Conservation (phyloP, 2,888 invertebrate species). For the Drosophila eohydei region DNA sequence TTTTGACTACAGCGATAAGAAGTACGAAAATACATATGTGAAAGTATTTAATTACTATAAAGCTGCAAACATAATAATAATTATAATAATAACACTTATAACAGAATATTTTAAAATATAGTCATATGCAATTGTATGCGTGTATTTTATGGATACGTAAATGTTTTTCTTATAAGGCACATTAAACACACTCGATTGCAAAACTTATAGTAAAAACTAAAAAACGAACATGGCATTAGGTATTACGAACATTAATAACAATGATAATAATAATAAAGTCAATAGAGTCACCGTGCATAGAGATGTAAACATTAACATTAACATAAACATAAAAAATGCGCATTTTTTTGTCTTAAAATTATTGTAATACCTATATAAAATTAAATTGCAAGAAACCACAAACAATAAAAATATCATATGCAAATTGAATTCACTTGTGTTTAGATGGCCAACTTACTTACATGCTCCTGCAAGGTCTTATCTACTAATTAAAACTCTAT, state of each 20-base stretch:
- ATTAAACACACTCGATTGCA: slow-evolving; percentile 28
- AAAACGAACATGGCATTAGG: slow-evolving; percentile 26
- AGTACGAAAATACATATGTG: slow-evolving; percentile 56
- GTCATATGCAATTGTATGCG: slow-evolving; percentile 52
- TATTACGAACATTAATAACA: slow-evolving; percentile 28
- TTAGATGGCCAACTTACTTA: slow-evolving; percentile 8
- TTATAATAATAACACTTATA: slow-evolving; percentile 21
- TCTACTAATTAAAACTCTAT: neutral
- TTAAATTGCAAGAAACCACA: slow-evolving; percentile 68
- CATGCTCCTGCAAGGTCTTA: slow-evolving; percentile 3
- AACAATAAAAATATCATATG: slow-evolving; percentile 76
- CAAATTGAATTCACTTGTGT: slow-evolving; percentile 42
- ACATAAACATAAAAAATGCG: slow-evolving; percentile 27
- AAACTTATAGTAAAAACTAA: slow-evolving; percentile 31
- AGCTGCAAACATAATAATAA: slow-evolving; percentile 31
- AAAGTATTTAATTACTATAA: slow-evolving; percentile 60
- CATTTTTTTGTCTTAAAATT: slow-evolving; percentile 67
- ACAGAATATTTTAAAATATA: slow-evolving; percentile 33
- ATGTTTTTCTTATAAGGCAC: slow-evolving; percentile 68
- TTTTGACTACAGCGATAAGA: slow-evolving; percentile 50
- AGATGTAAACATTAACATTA: slow-evolving; percentile 22
- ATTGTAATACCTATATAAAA: slow-evolving; percentile 60
- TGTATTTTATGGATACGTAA: slow-evolving; percentile 50
- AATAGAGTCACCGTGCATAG: slow-evolving; percentile 34
- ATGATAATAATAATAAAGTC: slow-evolving; percentile 3